These are phyloP conservation scores for Kryphioiulus occultus DNA, from an alignment of 2,888 invertebrate species.

Conservation along the genomic window DNA sequence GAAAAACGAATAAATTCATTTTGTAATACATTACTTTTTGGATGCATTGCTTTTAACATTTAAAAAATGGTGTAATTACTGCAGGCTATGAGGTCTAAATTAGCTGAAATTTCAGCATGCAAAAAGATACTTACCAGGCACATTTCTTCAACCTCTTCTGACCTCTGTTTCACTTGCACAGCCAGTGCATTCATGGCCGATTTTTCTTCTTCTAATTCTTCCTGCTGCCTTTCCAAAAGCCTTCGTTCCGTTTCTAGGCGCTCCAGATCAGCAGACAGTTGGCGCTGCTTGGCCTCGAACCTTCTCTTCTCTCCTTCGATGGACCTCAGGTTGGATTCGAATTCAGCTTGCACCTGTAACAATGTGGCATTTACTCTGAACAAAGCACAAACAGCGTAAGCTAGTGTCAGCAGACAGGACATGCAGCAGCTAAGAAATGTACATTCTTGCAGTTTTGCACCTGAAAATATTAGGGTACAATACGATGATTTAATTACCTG, in stretches of 20 bases:
- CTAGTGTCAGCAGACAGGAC: too few relatives aligned
- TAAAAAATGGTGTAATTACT: too few relatives aligned
- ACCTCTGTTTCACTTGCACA: conserved; percentile 44
- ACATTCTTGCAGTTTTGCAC: too few relatives aligned
- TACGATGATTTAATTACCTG: not conserved
- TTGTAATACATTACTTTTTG: too few relatives aligned
- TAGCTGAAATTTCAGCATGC: too few relatives aligned
- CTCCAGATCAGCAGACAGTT: not conserved
- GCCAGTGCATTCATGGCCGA: not conserved
- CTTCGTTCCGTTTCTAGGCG: not conserved
- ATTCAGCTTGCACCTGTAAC: conserved; percentile 38
- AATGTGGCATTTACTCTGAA: too few relatives aligned
- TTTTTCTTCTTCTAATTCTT: conserved; percentile 14
- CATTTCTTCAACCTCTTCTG: conserved; percentile 49
- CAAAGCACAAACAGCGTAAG: too few relatives aligned
- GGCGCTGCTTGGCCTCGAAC: not conserved
- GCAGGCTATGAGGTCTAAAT: too few relatives aligned
- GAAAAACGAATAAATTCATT: too few relatives aligned
- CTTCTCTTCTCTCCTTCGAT: not conserved
- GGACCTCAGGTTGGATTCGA: not conserved
- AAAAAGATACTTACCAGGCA: not conserved
- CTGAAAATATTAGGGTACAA: too few relatives aligned
- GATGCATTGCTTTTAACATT: too few relatives aligned
- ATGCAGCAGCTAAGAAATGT: too few relatives aligned
- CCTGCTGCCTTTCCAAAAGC: not conserved